Base-by-base conservation (phyloP, 1,140 invertebrate species). In the Drosophila pectinifera region DNA sequence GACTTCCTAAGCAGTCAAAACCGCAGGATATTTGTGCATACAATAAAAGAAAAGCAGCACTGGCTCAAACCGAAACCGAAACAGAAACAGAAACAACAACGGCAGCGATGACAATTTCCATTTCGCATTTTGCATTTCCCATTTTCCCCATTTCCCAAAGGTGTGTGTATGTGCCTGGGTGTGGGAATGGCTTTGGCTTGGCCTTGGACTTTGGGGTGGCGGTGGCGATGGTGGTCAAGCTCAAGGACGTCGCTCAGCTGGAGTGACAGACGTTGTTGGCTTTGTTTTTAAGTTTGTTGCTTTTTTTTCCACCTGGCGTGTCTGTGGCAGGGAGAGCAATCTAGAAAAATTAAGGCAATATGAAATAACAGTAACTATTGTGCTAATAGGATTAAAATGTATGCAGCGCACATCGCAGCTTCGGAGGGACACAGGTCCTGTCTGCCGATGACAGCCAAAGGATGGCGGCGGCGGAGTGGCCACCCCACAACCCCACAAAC, bases 351-450 rank as follows among this genome's bases (percentile, higher is more conserved):
- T 55, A 73, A 46, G 53, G 46, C 81, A 77, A 77, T 80, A 76
- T 67, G 55, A 72, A 84, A 76, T 58, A 84, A 61, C 42, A 67
- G 57, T 69, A 76, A 84, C 51, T 77, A 81, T 59, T 78, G 36
- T 74, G 54, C 58, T 82, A 83, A 85, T 77, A 74, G 73, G 81
- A 85, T 84, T 84, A 84, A 80, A 80, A 65, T 80, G 28, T 77
- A 55, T 49, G 48, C 49, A 56, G 1, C 54, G 26, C 28, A 45
- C 56, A 58, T 41, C 34, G 18, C 38, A 51, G 65, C 53, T 28
- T 34, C 43, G 43, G 51, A 45, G 45, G 46, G 18, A 39, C 20
- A 20, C 13, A 11, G 13, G 45, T 22, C 24, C 31, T 48, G 61
- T 39, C 79, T 63, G 72, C 51, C 53, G 34, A 24, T 67, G 72